Percentiles rank a stretch among this genome's conserved stretches.
Evolutionary conservation across 2,888 invertebrate species (phyloP).

Genomic region (Philonicus albiceps): DNA sequence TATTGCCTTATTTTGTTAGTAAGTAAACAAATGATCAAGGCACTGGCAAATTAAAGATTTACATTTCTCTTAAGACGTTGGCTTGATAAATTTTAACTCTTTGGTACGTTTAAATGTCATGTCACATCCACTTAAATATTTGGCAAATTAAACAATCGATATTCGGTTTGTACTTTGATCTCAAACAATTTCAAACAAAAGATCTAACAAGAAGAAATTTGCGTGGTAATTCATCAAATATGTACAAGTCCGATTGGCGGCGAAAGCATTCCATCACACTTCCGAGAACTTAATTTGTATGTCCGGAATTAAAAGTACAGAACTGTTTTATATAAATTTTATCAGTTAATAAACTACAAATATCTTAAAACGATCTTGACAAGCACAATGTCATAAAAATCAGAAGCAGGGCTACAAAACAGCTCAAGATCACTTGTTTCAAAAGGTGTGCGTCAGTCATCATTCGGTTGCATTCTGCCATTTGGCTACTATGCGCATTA

Average conservation of each 20-base stretch:
- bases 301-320: not conserved
- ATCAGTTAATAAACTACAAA: not conserved
- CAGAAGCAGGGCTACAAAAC: not conserved
- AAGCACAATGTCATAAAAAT: not conserved
- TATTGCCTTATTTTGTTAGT: not conserved
- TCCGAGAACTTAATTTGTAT: not conserved
- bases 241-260: not conserved
- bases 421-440: not conserved
- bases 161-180: not conserved
- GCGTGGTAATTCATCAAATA: not conserved
- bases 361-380: not conserved
- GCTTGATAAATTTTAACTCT: not conserved
- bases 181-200: not conserved
- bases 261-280: not conserved
- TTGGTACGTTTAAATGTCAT: not conserved
- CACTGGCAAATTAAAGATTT: not conserved
- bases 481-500: not conserved
- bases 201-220: not conserved
- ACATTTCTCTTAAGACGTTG: not conserved
- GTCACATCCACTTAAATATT: not conserved
- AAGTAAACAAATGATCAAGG: not conserved
- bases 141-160: not conserved
- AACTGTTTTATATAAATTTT: not conserved
- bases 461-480: not conserved
- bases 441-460: not conserved